Percentiles rank a stretch among this genome's conserved stretches.
Evolutionary conservation across 2,888 invertebrate species (phyloP).

Genomic region (Neoitamus cyanurus): DNA sequence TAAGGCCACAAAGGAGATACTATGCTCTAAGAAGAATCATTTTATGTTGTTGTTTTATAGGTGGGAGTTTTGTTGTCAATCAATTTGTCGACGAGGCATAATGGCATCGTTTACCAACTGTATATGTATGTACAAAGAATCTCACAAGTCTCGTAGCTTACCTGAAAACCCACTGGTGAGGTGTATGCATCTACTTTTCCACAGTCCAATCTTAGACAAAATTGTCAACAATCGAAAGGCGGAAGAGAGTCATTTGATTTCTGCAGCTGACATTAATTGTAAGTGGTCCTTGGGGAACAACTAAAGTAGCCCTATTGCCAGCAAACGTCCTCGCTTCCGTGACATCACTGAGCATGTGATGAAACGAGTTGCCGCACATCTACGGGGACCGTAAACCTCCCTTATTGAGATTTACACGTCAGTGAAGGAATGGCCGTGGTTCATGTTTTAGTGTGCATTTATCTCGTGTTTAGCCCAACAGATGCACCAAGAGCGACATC

Average conservation of each 20-base stretch:
- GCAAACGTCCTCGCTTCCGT: background rate
- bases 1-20: background rate
- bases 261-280: constrained; percentile 24
- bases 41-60: background rate
- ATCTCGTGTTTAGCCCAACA: background rate
- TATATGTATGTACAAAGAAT: background rate
- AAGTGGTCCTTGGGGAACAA: constrained; percentile 38
- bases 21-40: background rate
- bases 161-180: no score
- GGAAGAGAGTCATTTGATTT: constrained; percentile 32
- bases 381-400: background rate
- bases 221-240: constrained; percentile 17
- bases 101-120: background rate
- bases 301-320: background rate
- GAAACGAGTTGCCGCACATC: background rate
- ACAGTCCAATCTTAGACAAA: constrained; percentile 2
- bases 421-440: background rate
- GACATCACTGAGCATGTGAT: background rate
- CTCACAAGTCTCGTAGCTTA: no score
- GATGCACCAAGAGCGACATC: constrained; percentile 19
- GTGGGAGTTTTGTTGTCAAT: background rate
- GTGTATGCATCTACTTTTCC: background rate
- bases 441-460: constrained; percentile 33
- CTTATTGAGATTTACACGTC: constrained; percentile 37
- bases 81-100: constrained; percentile 2